Percentiles rank a stretch among this genome's conserved stretches.
phyloP scores from a whole-genome alignment of 2,888 invertebrate species.

The Ptychoptera albimana region DNA sequence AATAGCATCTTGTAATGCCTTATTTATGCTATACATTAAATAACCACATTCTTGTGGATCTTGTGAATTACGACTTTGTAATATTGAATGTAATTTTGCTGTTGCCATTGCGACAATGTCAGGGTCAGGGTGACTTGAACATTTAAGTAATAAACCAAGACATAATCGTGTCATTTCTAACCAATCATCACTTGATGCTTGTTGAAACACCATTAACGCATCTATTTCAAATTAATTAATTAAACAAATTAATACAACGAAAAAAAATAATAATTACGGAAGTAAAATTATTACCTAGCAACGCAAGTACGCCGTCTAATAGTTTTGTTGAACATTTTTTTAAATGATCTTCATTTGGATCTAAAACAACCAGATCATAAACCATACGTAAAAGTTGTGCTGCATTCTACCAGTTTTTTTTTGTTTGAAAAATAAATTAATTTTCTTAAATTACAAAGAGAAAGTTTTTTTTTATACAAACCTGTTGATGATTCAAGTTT shows the following conservation, averaged over 20 bases:
- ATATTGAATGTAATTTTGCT: constrained; percentile 39
- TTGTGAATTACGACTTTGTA: constrained; percentile 37
- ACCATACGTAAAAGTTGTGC: constrained; percentile 39
- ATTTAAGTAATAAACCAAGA: constrained; percentile 31
- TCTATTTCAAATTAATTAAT: constrained; percentile 20
- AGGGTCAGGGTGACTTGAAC: constrained; percentile 31
- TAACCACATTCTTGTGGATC: constrained; percentile 39
- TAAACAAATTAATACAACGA: no score
- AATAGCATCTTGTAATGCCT: constrained; percentile 30
- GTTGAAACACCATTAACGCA: constrained; percentile 38
- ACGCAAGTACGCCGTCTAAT: constrained; percentile 36
- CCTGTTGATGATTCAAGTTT: constrained; percentile 30
- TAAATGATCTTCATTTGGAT: constrained; percentile 33
- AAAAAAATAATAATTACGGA: neutral
- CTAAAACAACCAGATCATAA: constrained; percentile 38
- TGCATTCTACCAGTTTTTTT: constrained; percentile 32
- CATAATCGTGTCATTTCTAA: constrained; percentile 39
- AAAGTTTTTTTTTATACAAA: constrained; percentile 5
- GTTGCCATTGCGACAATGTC: constrained; percentile 43
- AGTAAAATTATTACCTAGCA: constrained; percentile 21
- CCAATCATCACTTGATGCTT: constrained; percentile 34
- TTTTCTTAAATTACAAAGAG: no score
- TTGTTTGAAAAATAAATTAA: no score
- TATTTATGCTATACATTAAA: constrained; percentile 32
- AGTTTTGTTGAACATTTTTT: constrained; percentile 36